phyloP scores from a whole-genome alignment of 2,113 vertebrate genomes.

The Peromyscus californicus region DNA sequence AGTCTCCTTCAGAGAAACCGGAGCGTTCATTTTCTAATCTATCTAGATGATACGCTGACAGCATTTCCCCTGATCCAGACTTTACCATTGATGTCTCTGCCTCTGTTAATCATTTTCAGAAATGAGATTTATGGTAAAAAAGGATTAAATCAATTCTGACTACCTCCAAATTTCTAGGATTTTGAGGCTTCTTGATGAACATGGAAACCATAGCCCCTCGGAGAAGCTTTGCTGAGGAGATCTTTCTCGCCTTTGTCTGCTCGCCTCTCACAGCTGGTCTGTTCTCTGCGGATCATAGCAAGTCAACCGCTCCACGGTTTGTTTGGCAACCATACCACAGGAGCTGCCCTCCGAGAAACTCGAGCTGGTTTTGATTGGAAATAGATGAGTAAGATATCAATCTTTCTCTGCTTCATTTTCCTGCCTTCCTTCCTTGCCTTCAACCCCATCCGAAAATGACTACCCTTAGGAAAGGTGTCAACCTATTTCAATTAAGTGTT shows the following conservation, averaged over 20 bases:
- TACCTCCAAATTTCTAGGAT: slow-evolving; percentile 84
- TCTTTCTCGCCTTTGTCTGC: slow-evolving; percentile 69
- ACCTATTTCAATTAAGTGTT: slow-evolving; percentile 73
- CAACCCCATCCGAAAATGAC: slow-evolving; percentile 49
- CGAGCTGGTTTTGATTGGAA: slow-evolving; percentile 68
- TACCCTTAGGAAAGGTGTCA: slow-evolving; percentile 68
- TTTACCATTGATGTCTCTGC: slow-evolving; percentile 89
- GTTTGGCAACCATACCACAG: slow-evolving; percentile 40
- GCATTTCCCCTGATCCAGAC: slow-evolving; percentile 88
- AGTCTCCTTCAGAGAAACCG: slow-evolving; percentile 88
- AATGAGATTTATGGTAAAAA: slow-evolving; percentile 87
- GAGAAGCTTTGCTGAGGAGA: slow-evolving; percentile 73
- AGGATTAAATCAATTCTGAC: slow-evolving; percentile 89
- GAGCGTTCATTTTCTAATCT: slow-evolving; percentile 89
- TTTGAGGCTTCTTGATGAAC: slow-evolving; percentile 80
- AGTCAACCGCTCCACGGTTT: slow-evolving; percentile 66
- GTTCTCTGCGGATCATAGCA: slow-evolving; percentile 56
- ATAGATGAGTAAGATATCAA: slow-evolving; percentile 72
- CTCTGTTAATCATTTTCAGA: slow-evolving; percentile 89
- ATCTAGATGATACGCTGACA: slow-evolving; percentile 89
- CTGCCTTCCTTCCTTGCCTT: slow-evolving; percentile 68
- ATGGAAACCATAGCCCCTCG: slow-evolving; percentile 76
- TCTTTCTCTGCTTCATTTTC: slow-evolving; percentile 64
- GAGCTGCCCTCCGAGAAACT: background rate
- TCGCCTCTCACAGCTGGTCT: background rate